Conservation (phyloP, 2,113 vertebrate species). For the Pogonocichla stellata region DNA sequence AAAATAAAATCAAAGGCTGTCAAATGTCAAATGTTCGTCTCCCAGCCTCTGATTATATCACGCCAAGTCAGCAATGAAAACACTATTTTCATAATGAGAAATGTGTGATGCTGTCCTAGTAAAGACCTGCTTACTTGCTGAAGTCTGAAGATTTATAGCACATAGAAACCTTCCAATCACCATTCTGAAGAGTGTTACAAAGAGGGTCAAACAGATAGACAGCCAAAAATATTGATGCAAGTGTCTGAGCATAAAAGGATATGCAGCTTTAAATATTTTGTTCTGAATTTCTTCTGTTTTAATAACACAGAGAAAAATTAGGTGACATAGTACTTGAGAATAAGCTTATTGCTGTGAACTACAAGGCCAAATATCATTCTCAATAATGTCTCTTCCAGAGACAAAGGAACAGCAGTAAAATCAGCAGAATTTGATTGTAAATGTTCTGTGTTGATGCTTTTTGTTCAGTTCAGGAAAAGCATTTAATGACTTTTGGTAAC, state of each 20-base stretch:
- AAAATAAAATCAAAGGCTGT: not conserved
- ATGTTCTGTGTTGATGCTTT: not conserved
- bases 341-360: not conserved
- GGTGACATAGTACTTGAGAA: not conserved
- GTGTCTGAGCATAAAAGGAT: not conserved
- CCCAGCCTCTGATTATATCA: not conserved
- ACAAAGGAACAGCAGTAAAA: not conserved
- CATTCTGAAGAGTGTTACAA: not conserved
- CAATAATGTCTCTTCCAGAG: not conserved
- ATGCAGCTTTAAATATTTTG: not conserved
- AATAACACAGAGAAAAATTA: not conserved
- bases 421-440: conserved; percentile 2
- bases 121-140: not conserved
- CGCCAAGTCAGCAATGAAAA: not conserved
- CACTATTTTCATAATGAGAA: not conserved
- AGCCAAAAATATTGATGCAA: not conserved
- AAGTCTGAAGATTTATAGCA: not conserved
- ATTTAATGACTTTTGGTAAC: conserved; percentile 11
- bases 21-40: not conserved
- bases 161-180: not conserved
- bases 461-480: conserved; percentile 19
- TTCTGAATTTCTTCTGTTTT: not conserved
- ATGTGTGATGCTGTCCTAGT: not conserved
- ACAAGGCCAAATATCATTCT: not conserved
- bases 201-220: not conserved